These are phyloP conservation scores for Limanda limanda DNA, from an alignment of 2,113 vertebrate species.

Conservation along the genomic window DNA sequence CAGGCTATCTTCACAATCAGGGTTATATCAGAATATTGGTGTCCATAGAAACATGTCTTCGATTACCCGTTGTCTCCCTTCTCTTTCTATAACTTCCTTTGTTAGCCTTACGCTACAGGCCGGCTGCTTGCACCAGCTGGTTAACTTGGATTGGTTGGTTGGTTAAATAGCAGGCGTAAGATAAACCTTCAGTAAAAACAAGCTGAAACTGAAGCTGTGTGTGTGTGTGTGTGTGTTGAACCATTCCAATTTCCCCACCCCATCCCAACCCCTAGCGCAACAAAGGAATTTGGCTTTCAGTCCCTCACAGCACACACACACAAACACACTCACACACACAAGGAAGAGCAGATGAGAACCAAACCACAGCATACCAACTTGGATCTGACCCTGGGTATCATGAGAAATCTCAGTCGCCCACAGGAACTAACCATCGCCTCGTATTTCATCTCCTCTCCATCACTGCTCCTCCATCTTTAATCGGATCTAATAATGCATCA, in stretches of 20 bases:
- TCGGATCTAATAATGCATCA: slow-evolving; percentile 5
- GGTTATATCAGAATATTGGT: too few species aligned
- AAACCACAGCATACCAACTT: slow-evolving; percentile 65
- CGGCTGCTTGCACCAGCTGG: too few species aligned
- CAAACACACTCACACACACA: slow-evolving; percentile 29
- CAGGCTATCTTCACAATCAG: too few species aligned
- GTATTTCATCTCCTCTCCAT: slow-evolving; percentile 16
- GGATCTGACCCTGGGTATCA: slow-evolving; percentile 50
- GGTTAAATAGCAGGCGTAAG: slow-evolving; percentile 1
- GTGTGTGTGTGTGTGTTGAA: slow-evolving; percentile 27
- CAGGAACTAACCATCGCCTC: slow-evolving; percentile 24
- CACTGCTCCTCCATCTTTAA: neutral
- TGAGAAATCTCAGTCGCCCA: slow-evolving; percentile 25
- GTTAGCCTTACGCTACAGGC: too few species aligned
- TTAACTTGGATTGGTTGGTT: too few species aligned
- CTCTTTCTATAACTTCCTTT: too few species aligned
- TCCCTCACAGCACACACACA: slow-evolving; percentile 31
- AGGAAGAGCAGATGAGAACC: slow-evolving; percentile 47
- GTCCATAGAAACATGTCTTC: too few species aligned
- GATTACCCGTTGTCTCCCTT: too few species aligned
- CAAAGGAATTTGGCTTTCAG: slow-evolving; percentile 62
- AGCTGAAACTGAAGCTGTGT: slow-evolving; percentile 15
- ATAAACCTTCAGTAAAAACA: slow-evolving; percentile 31
- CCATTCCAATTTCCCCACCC: slow-evolving; percentile 36
- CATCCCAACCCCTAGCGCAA: slow-evolving; percentile 27